phyloP scores from a whole-genome alignment of 2,113 vertebrate species.

The Otocyon megalotis region DNA sequence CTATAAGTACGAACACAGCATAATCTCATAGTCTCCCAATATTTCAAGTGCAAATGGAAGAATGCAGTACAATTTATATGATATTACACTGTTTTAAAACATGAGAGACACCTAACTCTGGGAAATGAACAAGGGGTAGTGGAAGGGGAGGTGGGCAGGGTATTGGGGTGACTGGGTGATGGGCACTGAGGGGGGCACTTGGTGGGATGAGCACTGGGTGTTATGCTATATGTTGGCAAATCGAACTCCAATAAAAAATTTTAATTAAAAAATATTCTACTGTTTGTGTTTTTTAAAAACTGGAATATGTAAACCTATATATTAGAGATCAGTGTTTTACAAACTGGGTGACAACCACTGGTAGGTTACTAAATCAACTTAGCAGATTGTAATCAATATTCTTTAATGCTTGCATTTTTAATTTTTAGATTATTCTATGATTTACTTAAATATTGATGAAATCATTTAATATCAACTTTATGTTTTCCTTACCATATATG shows the following conservation, averaged over 20 bases:
- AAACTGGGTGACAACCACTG: neutral
- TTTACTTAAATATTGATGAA: slow-evolving; percentile 54
- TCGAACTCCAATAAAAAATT: too few species aligned
- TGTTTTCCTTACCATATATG: neutral
- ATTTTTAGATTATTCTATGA: neutral
- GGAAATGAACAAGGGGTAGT: too few species aligned
- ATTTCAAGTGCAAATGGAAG: neutral
- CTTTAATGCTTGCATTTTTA: neutral
- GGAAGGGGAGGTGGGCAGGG: too few species aligned
- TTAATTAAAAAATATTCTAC: neutral
- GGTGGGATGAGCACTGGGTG: too few species aligned
- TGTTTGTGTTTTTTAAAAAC: slow-evolving; percentile 18
- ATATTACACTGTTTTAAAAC: neutral
- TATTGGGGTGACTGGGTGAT: too few species aligned
- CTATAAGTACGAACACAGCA: neutral
- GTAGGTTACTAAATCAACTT: neutral
- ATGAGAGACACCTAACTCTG: too few species aligned
- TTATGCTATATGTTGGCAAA: too few species aligned
- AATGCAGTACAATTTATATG: neutral
- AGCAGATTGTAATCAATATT: neutral
- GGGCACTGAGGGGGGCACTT: too few species aligned
- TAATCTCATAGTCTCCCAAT: neutral
- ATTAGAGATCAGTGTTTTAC: neutral
- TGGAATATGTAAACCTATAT: neutral
- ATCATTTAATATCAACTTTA: neutral